These are phyloP conservation scores for Corythornis vintsioides DNA, from an alignment of 2,113 vertebrate species.

Conservation along the genomic window DNA sequence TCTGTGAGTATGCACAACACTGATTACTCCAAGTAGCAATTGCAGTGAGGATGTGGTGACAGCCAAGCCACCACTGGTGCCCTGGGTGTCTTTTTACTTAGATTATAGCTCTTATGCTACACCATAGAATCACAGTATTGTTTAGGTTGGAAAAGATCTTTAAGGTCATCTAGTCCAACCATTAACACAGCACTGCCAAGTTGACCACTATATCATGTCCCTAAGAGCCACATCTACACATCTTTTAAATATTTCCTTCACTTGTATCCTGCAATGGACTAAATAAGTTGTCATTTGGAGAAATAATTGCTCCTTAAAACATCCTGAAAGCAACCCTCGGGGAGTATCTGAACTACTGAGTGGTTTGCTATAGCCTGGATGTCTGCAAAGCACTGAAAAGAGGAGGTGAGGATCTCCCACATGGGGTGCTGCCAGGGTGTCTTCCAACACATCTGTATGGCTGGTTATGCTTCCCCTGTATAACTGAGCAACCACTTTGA, in stretches of 20 bases:
- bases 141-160: background rate
- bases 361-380: background rate
- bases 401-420: rapidly evolving
- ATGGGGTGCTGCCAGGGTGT: background rate
- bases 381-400: background rate
- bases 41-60: background rate
- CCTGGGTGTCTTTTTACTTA: background rate
- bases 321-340: rapidly evolving
- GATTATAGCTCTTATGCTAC: background rate
- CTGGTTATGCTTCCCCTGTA: background rate
- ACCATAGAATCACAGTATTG: background rate
- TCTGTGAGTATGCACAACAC: background rate
- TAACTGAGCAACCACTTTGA: rapidly evolving
- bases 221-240: background rate
- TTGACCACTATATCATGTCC: background rate
- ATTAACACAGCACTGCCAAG: background rate
- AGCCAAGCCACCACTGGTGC: background rate
- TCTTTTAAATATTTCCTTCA: background rate
- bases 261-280: background rate
- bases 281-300: background rate
- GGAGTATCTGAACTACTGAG: background rate
- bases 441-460: background rate
- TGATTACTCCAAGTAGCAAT: background rate
- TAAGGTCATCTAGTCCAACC: background rate
- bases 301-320: background rate